Base-by-base conservation (phyloP, 2,888 invertebrate genomes). In the Allygus modestus region DNA sequence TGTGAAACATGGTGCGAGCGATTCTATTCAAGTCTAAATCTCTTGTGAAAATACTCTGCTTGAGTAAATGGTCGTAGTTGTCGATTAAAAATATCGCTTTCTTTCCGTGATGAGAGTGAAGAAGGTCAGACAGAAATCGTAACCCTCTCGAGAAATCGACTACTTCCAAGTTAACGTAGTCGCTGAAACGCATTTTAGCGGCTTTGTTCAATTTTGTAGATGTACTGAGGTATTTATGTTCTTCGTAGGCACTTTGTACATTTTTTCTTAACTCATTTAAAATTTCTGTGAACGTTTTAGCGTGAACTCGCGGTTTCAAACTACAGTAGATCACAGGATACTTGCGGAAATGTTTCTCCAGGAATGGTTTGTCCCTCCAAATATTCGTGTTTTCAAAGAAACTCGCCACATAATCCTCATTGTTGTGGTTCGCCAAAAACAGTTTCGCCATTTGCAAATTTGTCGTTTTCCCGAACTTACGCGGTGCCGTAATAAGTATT, bases 371-470 rank as follows among this genome's bases (percentile, higher is more conserved):
- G 20, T 77, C 77, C 43, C 77, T 43, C 46, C 43, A 77, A 28
- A 77, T 51, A 43, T 77, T 77, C 1, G 77, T 77, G 28, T 43
- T 77, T 51, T 43, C 26, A 26, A 77, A 77, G n/a, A 77, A 17
- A 23, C 41, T 51, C 28, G 9, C 51, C 9, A 23, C 20, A 23
- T 43, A 23, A 9, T 20, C 43, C 20, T 43, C 43, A 1, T 23
- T 17, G 20, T 51, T 51, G 28, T 51, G 15, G 51, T 46, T 82
- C 26, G 26, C 73, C 15, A 71, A 82, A 71, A 82, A 82, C 12
- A 71, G 31, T 51, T 82, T 82, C 4, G 65, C 26, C 82, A 82
- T 82, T n/a, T 82, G 51, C 71, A 82, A 23, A 51, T 82, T 82
- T 12, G 71, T 82, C 17, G 82, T 51, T 33, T 82, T 82, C 17